These are phyloP conservation scores for Phalacrocorax brasilianus DNA, from an alignment of 2,113 vertebrate species.

Conservation along the genomic window DNA sequence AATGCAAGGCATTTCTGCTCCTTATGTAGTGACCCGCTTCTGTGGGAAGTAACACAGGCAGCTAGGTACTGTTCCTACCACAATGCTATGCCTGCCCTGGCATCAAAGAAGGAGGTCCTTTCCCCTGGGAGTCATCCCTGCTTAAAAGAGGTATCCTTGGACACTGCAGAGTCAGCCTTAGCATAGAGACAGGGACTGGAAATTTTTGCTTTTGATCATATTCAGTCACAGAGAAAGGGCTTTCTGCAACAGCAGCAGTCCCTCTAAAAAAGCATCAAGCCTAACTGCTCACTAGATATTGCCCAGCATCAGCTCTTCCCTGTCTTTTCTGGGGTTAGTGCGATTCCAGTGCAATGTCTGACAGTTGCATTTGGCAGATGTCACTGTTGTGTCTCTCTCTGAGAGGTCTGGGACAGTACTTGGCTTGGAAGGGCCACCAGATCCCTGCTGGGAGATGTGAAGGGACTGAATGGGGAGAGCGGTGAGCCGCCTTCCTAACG, in stretches of 20 bases:
- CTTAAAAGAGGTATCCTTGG: background rate
- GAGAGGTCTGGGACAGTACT: background rate
- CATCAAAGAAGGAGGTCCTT: background rate
- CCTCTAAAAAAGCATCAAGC: background rate
- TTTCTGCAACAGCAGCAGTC: background rate
- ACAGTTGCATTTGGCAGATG: rapidly evolving
- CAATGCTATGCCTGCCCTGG: background rate
- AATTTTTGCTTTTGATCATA: background rate
- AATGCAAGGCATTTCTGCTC: background rate
- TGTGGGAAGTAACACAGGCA: background rate
- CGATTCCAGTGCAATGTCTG: background rate
- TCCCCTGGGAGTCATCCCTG: background rate
- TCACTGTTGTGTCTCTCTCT: rapidly evolving
- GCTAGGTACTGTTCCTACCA: background rate
- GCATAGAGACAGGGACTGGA: background rate
- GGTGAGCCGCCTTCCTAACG: background rate
- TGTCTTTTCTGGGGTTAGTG: background rate
- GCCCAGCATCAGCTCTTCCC: background rate
- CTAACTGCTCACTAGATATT: background rate
- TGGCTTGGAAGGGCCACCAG: background rate
- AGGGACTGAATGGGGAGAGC: background rate
- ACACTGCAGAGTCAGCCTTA: background rate
- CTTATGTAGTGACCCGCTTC: background rate
- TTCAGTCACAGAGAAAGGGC: background rate
- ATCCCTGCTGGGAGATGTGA: rapidly evolving